Evolutionary conservation across 2,888 invertebrate genomes (phyloP).

Genomic region (Andrena flavipes): DNA sequence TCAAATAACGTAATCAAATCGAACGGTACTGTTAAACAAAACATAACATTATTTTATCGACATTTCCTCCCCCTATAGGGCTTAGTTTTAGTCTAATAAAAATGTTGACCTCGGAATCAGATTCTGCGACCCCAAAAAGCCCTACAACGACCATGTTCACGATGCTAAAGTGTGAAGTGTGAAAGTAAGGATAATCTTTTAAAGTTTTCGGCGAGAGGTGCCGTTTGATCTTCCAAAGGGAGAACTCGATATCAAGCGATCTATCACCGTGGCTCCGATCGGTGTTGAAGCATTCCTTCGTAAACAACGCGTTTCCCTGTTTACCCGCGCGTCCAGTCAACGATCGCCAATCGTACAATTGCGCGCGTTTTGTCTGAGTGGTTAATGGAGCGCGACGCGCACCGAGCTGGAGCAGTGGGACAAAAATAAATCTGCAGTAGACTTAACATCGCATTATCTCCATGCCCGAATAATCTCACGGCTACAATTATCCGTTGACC

Average conservation of each 20-base stretch:
- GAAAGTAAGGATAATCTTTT: too few species aligned
- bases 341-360: conserved; percentile 41
- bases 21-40: too few species aligned
- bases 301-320: conserved; percentile 40
- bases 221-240: conserved; percentile 5
- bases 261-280: background rate
- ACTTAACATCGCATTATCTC: background rate
- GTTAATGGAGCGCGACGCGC: conserved; percentile 5
- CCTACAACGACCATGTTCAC: too few species aligned
- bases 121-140: too few species aligned
- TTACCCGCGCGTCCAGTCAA: conserved; percentile 64
- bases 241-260: background rate
- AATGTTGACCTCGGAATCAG: too few species aligned
- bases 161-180: too few species aligned
- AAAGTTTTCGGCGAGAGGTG: background rate
- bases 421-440: background rate
- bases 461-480: background rate
- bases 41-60: too few species aligned
- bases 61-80: too few species aligned
- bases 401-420: conserved; percentile 6
- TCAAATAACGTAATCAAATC: too few species aligned
- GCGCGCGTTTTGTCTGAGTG: conserved; percentile 27
- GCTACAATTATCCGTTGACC: background rate
- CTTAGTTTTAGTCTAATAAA: too few species aligned
- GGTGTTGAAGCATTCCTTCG: background rate